These are phyloP conservation scores for Parascotia fuliginaria DNA, from an alignment of 2,888 invertebrate species.

Conservation along the genomic window DNA sequence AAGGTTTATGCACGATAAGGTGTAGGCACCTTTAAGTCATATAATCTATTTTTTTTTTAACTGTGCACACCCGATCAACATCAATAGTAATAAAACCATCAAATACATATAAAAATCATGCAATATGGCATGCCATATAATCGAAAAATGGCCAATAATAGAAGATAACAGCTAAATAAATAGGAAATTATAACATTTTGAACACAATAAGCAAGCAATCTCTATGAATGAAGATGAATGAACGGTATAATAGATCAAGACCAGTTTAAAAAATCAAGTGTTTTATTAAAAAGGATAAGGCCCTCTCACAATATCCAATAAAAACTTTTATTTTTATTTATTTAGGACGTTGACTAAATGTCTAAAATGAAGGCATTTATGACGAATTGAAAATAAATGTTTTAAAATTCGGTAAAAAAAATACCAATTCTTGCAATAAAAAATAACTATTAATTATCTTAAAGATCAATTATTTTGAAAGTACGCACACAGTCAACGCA, in stretches of 20 bases:
- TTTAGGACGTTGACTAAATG: too few species aligned
- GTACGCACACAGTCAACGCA: too few species aligned
- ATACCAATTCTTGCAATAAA: too few species aligned
- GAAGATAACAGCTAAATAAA: conserved; percentile 51
- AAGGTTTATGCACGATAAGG: background rate
- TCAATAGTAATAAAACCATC: conserved; percentile 3
- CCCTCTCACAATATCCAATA: background rate
- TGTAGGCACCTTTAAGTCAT: background rate
- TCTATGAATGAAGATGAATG: conserved; percentile 56
- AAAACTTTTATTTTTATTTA: too few species aligned
- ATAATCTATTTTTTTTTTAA: background rate
- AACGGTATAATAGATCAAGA: conserved; percentile 14
- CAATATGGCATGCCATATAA: conserved; percentile 43
- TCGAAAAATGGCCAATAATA: conserved; percentile 47
- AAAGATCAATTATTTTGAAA: too few species aligned
- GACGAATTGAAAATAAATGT: too few species aligned
- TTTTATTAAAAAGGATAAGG: background rate
- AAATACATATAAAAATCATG: conserved; percentile 40
- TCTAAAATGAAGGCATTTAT: too few species aligned
- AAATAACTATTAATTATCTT: too few species aligned
- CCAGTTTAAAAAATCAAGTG: background rate
- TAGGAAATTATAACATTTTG: conserved; percentile 38
- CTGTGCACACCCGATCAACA: background rate
- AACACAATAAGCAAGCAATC: conserved; percentile 77
- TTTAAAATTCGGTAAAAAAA: too few species aligned